Conservation (phyloP, 2,113 vertebrate species). For the Ailurus styani region DNA sequence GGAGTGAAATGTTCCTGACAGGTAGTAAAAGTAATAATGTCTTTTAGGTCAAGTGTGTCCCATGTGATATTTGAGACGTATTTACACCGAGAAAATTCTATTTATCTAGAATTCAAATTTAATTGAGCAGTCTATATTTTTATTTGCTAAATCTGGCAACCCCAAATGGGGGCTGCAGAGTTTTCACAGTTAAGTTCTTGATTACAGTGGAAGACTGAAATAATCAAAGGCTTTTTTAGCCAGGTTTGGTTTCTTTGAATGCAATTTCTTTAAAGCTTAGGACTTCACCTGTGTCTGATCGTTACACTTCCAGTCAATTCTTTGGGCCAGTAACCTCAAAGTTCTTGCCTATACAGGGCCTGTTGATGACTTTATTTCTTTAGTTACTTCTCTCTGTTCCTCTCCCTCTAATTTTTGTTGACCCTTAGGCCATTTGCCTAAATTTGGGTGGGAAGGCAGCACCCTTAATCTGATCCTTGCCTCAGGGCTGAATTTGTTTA, state of each 20-base stretch:
- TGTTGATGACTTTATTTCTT: neutral
- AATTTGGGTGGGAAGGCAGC: neutral
- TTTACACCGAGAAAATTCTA: neutral
- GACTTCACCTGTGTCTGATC: neutral
- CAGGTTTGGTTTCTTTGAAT: neutral
- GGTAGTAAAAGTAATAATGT: neutral
- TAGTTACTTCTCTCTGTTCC: neutral
- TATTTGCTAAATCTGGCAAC: neutral
- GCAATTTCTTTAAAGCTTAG: neutral
- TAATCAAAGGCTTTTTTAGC: neutral
- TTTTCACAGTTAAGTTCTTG: neutral
- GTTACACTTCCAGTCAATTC: neutral
- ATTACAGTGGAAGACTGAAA: neutral
- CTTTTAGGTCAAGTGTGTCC: neutral
- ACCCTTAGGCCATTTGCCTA: neutral
- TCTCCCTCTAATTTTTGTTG: neutral
- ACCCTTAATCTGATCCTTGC: neutral
- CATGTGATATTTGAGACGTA: neutral
- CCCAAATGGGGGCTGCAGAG: neutral
- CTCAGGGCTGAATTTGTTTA: neutral
- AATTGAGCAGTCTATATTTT: neutral
- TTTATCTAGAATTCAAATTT: neutral
- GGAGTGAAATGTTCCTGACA: neutral
- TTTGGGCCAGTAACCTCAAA: neutral
- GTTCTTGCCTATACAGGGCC: neutral